Evolutionary conservation across 2,797 vertebrate genomes (phyloP), one percentile per base, ranked within the genome.

Genomic region (Falco novaeseelandiae): DNA sequence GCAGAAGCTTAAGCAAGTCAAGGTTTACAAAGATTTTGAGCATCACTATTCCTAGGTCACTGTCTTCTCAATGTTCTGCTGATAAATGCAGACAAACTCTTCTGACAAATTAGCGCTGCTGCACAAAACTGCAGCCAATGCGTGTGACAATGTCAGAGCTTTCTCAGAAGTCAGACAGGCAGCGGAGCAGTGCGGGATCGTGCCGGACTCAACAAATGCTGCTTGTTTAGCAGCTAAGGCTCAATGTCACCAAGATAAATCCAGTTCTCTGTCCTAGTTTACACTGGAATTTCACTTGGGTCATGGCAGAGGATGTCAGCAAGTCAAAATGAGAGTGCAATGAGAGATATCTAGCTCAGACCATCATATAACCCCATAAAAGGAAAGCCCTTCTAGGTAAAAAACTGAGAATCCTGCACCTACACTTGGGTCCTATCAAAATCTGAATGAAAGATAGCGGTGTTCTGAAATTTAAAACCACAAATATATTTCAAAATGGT

Each of bases 201-300:
- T 17, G 19, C 30, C 38, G 19, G 17, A 74, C 21, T 59, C n/a
- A 58, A 29, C 0, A 1, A 38, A 3, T 3, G 9, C 9, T 74
- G 16, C 21, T 46, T 89, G n/a, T 21, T 89, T 46, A 78, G 6
- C 36, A 83, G 36, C 22, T 51, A 49, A 63, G 10, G 42, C 42
- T 63, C 36, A 36, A 38, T 40, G 36, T 8, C 19, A 83, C 32
- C 10, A 48, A 57, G 25, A 12, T 78, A 38, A 71, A 58, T 21
- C 11, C 23, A 46, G 52, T 65, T 58, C 23, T 84, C 4, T 72
- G 23, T 65, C 44, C 20, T 65, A 38, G 14, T 14, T 71, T 44
- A 78, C 27, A n/a, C 19, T 46, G 21, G 19, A 65, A 84, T 14
- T 78, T 44, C 58, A 21, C 20, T 65, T 65, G 8, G 29, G 27